Base-by-base conservation (phyloP, 2,113 vertebrate species). In the Cheilinus undulatus region DNA sequence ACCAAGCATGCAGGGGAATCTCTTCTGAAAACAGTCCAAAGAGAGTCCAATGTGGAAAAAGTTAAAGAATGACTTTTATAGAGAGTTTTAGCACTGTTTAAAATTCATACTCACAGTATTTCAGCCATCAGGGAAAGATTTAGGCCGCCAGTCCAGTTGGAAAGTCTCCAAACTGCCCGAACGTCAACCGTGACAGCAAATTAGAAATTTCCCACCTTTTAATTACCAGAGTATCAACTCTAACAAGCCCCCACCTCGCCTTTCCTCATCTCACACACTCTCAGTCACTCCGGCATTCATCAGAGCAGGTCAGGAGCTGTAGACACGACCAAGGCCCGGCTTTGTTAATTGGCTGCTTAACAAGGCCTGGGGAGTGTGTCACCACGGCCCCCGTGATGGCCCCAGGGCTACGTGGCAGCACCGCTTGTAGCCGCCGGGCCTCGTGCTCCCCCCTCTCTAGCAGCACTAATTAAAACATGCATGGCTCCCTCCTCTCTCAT, bases 291-390 rank as follows among this genome's bases (percentile, higher is more conserved):
- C 51, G 54, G 49, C 85, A 52, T 61, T 64, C 79, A 69, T 78
- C 68, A 80, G 78, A 86, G 36, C 82, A 68, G 86, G 86, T 88
- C 86, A 61, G 80, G 73, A 74, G 80, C 78, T 22, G 84, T 36
- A 51, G 72, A 76, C 78, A 73, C 13, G 69, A 66, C 69, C 73
- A 4, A 68, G 61, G 53, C 77, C 58, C 0, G 51, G 68, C 81
- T 82, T 82, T 84, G 80, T 89, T 91, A 91, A 92, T 91, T 91
- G 88, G 86, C 80, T 87, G 73, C 73, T 90, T 88, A 89, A 89
- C 87, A 62, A 86, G 83, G 86, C 82, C 83, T 53, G 61, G 77
- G 82, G 83, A 84, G 70, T 19, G 86, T 87, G 89, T 79, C 77
- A 67, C 60, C 30, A 5, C n/a, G 58, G 80, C 86, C 78, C 72